Conservation (phyloP, 2,888 invertebrate genomes). For the Cyaniris semiargus region DNA sequence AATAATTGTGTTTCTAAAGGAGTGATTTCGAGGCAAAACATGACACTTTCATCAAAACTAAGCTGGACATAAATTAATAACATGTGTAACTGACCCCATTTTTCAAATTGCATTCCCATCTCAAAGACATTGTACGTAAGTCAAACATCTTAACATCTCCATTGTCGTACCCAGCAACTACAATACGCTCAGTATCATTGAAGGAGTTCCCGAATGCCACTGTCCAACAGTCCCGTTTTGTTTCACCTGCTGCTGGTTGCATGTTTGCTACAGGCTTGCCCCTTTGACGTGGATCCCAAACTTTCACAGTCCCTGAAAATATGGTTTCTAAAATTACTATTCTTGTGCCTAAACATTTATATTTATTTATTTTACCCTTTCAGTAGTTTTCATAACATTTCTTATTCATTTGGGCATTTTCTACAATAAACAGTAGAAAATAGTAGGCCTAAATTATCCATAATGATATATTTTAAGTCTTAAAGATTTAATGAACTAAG, state of each 20-base stretch:
- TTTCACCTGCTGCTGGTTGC: conserved; percentile 85
- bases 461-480: not conserved
- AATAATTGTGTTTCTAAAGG: not conserved
- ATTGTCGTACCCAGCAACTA: conserved; percentile 97
- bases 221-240: conserved; percentile 94
- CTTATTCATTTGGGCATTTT: too few species aligned
- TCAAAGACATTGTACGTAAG: conserved; percentile 88
- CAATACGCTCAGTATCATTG: conserved; percentile 90
- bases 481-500: not conserved
- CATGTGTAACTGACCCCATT: conserved; percentile 85
- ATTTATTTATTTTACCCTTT: not conserved
- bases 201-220: conserved; percentile 96
- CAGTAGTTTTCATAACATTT: too few species aligned
- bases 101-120: conserved; percentile 95
- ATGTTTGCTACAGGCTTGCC: conserved; percentile 94
- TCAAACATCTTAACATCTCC: conserved; percentile 98
- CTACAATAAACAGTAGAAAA: not conserved
- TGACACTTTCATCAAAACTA: too few species aligned
- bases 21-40: not conserved
- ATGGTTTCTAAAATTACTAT: not conserved
- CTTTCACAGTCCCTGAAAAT: conserved; percentile 87
- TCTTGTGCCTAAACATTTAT: not conserved
- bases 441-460: not conserved
- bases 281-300: conserved; percentile 97
- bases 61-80: not conserved